phyloP scores from a whole-genome alignment of 2,888 invertebrate species.

The Agonum fuliginosum region DNA sequence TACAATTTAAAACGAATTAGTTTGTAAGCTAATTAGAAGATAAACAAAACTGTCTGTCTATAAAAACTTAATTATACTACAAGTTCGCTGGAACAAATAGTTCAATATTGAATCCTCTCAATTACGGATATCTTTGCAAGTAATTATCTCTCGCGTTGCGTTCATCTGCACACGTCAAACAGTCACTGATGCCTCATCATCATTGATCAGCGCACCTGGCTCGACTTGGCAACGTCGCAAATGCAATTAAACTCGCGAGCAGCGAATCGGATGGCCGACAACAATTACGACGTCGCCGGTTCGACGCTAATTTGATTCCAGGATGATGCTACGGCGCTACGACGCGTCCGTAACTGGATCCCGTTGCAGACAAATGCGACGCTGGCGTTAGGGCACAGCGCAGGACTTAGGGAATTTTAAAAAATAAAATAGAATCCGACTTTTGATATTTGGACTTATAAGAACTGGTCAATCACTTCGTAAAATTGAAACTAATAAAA shows the following conservation, averaged over 20 bases:
- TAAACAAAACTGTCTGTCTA: too few relatives aligned
- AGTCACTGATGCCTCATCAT: neutral
- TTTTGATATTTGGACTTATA: too few relatives aligned
- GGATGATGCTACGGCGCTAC: too few relatives aligned
- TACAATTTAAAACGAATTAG: too few relatives aligned
- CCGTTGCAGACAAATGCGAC: constrained; percentile 27
- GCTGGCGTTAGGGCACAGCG: too few relatives aligned
- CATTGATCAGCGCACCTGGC: constrained; percentile 22
- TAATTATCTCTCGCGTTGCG: neutral
- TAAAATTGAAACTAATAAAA: too few relatives aligned
- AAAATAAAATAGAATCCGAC: too few relatives aligned
- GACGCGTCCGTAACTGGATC: constrained; percentile 42
- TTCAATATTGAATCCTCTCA: neutral
- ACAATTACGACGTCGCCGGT: constrained; percentile 49
- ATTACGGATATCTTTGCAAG: neutral
- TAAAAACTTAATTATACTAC: too few relatives aligned
- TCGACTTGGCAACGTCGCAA: neutral
- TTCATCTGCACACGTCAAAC: neutral
- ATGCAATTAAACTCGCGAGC: constrained; percentile 50
- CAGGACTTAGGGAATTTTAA: too few relatives aligned
- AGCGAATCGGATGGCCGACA: constrained; percentile 47
- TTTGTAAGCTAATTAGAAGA: too few relatives aligned
- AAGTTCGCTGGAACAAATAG: too few relatives aligned
- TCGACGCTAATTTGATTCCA: constrained; percentile 52
- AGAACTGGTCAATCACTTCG: too few relatives aligned